phyloP scores from a whole-genome alignment of 2,113 vertebrate genomes.

The Sebastes schlegelii region DNA sequence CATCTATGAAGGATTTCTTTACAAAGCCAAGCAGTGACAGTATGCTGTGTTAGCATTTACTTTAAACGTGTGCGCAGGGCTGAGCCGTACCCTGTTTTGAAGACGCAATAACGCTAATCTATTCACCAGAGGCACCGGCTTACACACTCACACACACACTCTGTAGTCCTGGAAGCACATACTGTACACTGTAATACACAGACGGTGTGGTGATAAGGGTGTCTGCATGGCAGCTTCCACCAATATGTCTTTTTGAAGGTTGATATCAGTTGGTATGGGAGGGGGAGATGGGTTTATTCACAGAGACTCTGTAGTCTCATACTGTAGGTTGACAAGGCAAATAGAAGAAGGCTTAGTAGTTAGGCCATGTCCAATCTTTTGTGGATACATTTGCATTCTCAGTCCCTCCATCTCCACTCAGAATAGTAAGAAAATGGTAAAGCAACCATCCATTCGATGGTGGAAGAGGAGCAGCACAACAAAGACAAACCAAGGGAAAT shows the following conservation, averaged over 20 bases:
- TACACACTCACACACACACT: not conserved
- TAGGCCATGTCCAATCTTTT: not conserved
- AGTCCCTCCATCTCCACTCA: not conserved
- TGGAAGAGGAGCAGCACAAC: not conserved
- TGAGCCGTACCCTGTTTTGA: conserved; percentile 38
- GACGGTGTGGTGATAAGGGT: conserved; percentile 1
- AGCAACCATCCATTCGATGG: not conserved
- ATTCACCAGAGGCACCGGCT: conserved; percentile 6
- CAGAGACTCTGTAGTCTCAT: not conserved
- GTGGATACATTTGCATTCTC: not conserved
- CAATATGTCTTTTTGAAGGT: conserved; percentile 12
- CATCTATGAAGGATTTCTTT: conserved; percentile 44
- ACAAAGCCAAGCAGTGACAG: conserved; percentile 43
- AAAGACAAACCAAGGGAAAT: not conserved
- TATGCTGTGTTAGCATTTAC: conserved; percentile 53
- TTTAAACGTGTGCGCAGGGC: not conserved
- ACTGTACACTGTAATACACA: conserved; percentile 17
- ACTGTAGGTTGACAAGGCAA: not conserved
- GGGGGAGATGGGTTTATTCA: not conserved
- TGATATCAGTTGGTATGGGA: not conserved
- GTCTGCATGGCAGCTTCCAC: conserved; percentile 1
- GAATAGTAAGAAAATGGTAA: conserved; percentile 1
- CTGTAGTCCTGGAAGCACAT: conserved; percentile 1
- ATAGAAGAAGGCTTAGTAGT: not conserved
- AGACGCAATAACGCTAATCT: conserved; percentile 33